A percentile compares a stretch with the other conserved stretches of the same genome.
phyloP scores from a whole-genome alignment of 2,113 vertebrate species.

The Phasianus colchicus region DNA sequence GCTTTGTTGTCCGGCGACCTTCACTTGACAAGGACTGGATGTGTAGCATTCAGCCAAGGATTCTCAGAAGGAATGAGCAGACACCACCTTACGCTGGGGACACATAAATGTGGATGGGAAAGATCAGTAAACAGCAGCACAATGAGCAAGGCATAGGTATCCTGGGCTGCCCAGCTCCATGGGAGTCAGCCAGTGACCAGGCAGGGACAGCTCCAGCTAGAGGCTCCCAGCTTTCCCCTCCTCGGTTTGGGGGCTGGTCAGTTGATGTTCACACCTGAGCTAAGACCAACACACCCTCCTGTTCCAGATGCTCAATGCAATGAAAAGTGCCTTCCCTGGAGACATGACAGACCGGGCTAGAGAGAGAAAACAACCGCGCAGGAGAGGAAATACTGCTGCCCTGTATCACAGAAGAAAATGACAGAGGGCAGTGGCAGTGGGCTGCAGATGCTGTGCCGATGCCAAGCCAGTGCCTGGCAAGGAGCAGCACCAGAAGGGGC shows the following conservation, averaged over 20 bases:
- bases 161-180: fast-evolving
- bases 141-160: not conserved
- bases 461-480: too few species aligned
- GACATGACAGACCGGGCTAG: fast-evolving
- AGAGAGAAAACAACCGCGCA: too few species aligned
- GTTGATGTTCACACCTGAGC: fast-evolving
- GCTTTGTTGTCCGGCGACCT: fast-evolving
- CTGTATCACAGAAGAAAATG: not conserved
- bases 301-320: not conserved
- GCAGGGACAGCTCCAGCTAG: not conserved
- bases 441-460: not conserved
- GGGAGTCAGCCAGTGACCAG: not conserved
- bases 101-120: not conserved
- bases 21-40: not conserved
- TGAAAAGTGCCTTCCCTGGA: not conserved
- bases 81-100: not conserved
- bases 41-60: fast-evolving
- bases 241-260: not conserved
- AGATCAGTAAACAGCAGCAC: not conserved
- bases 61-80: not conserved
- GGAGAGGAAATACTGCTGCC: not conserved
- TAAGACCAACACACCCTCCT: not conserved
- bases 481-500: not conserved
- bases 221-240: not conserved
- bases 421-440: not conserved